Base-by-base conservation (phyloP, 2,888 invertebrate species). In the Drosophila borborema region DNA sequence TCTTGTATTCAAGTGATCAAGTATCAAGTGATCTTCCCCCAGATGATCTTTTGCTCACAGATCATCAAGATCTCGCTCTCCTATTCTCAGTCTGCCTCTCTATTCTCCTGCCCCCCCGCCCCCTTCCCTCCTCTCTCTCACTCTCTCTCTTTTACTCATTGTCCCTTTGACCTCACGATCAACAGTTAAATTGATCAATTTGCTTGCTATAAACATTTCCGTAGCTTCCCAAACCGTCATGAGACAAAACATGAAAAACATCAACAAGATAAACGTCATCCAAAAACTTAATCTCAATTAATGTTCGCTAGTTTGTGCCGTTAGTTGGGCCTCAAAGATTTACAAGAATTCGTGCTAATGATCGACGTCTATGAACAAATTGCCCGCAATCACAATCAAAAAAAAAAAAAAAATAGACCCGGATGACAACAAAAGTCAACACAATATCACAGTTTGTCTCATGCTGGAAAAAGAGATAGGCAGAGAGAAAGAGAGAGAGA, bases 331-430 rank as follows among this genome's bases (percentile, higher is more conserved):
- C 53, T 62, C 20, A 68, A 80, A 71, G 74, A 80, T 60, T 83
- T 72, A 76, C 71, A 80, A 82, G 83, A 80, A 80, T 69, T 76
- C 69, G 68, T 72, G 80, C 82, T 80, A 82, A 88, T 85, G 80
- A 90, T 85, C 86, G 90, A 85, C 86, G 82, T 84, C 72, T 87
- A 89, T 85, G 80, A 74, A 85, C 82, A 84, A 84, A 84, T 84
- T 89, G 90, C 77, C 34, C 64, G 72, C 82, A 89, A 84, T 84
- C 85, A 86, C 72, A 82, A 74, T 60, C 51, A 64, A 38, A 34
- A 45, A 51, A 46, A 63, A 71, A 67, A 74, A 41, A 58, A 46
- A 63, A 71, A 64, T 66, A 74, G 81, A 78, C 34, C 34, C 51
- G 51, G 51, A 85, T 41, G 54, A 53, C 59, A 75, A 74, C 75